Evolutionary conservation across 92 coral and sea anemone genomes (phyloP), one percentile per base, ranked within the genome.

Genomic region (Pocillopora grandis): DNA sequence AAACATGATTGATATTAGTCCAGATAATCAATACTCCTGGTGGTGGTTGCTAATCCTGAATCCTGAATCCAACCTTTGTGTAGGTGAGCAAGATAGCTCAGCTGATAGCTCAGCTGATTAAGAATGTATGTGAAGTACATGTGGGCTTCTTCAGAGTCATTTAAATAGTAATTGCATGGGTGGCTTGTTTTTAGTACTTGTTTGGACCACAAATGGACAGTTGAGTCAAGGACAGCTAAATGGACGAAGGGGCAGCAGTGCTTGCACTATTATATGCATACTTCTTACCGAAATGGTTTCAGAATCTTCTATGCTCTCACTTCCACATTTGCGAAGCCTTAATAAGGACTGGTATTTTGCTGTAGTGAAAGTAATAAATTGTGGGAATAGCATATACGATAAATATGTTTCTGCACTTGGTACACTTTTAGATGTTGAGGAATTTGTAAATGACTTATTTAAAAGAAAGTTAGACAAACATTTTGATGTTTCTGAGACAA

Each of bases 151-250:
- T 71, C 17, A 12, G 76, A 18, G 76, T 2, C 2, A 71, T 36
- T 71, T 71, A 36, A 18, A 19, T 71, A 71, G 17, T 20, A 71
- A 23, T 23, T 71, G n/a, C 76, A 71, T 71, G 12, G 33, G 37
- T 60, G 18, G 48, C 65, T 79, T 65, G 27, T 27, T 79, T 79
- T 79, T 79, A 65, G 83, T 79, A 62, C 83, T 79, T 55, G 68
- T 79, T 79, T 79, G 62, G 83, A 79, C 83, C 52, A 79, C 83
- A 67, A 66, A 52, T 17, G 83, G 10, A 78, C 82, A 78, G 61
- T 64, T 78, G 66, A 78, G 82, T 42, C 82, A 78, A 78, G 82
- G 82, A 64, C 27, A 23, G 27, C 27, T 23, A 23, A 23, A 23
- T 23, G 27, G 27, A 23, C 27, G 69, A 76, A 76, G 80, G 57